A percentile compares a stretch with the other conserved stretches of the same genome.
Conservation (phyloP, 2,797 vertebrate genomes). For the Dipus sagitta region DNA sequence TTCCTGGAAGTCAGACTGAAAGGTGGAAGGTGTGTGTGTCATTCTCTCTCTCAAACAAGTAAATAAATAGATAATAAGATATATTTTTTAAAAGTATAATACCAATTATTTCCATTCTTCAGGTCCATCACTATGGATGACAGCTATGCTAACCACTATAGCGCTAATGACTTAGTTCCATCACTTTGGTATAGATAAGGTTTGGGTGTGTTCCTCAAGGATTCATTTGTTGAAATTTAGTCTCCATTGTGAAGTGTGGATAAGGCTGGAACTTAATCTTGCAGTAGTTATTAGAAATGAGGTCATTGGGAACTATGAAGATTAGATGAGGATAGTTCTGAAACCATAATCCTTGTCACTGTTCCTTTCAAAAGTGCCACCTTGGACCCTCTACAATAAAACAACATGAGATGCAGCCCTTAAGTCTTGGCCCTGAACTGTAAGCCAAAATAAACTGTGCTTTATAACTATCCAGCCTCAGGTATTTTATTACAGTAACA, state of each 20-base stretch:
- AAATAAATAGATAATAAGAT: too few species aligned
- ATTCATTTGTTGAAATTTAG: background rate
- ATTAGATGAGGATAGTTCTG: background rate
- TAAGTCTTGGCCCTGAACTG: background rate
- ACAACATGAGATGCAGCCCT: background rate
- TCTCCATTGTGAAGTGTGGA: background rate
- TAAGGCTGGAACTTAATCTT: background rate
- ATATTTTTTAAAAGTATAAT: background rate
- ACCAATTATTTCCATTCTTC: background rate
- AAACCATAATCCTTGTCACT: background rate
- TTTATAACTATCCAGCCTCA: background rate
- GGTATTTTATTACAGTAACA: background rate
- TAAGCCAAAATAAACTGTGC: background rate
- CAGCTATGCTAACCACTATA: too few species aligned
- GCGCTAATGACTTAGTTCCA: too few species aligned
- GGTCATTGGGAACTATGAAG: too few species aligned
- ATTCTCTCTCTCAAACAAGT: too few species aligned
- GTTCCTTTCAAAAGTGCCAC: background rate
- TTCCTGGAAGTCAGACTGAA: too few species aligned
- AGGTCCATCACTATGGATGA: background rate
- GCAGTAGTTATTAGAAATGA: background rate
- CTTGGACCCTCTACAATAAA: background rate
- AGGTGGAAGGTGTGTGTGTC: too few species aligned
- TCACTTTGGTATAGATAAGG: background rate
- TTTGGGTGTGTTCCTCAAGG: background rate